Percentiles rank a stretch among this genome's conserved stretches.
These are phyloP conservation scores for Leucoma salicis DNA, from an alignment of 2,888 invertebrate genomes.

Conservation along the genomic window DNA sequence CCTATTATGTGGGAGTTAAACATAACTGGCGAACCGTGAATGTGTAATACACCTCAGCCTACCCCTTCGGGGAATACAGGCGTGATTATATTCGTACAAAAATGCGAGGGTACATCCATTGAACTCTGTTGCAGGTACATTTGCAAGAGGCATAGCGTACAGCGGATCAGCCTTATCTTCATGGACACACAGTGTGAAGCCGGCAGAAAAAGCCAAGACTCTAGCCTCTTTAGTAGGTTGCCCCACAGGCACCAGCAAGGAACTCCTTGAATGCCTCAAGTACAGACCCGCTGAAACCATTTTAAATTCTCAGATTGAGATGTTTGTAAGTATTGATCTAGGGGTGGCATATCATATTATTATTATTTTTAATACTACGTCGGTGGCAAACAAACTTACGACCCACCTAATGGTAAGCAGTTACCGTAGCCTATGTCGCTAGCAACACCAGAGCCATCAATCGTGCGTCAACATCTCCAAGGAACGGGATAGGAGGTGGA, in stretches of 20 bases:
- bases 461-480: too few species aligned
- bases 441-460: too few species aligned
- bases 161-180: constrained; percentile 86
- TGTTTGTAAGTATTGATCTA: constrained; percentile 79
- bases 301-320: constrained; percentile 76
- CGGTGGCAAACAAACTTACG: too few species aligned
- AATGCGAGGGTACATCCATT: not conserved
- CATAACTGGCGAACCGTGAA: too few species aligned
- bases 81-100: not conserved
- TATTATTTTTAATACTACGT: too few species aligned
- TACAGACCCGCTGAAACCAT: constrained; percentile 82
- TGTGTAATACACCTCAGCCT: too few species aligned
- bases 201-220: constrained; percentile 82
- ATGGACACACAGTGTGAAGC: constrained; percentile 82
- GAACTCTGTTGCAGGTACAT: not conserved
- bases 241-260: constrained; percentile 69
- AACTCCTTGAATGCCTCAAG: constrained; percentile 85
- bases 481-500: too few species aligned
- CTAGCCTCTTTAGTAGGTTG: constrained; percentile 85
- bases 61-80: too few species aligned
- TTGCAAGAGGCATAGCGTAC: constrained; percentile 73
- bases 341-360: too few species aligned
- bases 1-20: too few species aligned
- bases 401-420: too few species aligned
- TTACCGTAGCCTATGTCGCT: too few species aligned